Evolutionary conservation across 2,113 vertebrate species (phyloP), one percentile per base, ranked within the genome.

Genomic region (Elachura formosa): DNA sequence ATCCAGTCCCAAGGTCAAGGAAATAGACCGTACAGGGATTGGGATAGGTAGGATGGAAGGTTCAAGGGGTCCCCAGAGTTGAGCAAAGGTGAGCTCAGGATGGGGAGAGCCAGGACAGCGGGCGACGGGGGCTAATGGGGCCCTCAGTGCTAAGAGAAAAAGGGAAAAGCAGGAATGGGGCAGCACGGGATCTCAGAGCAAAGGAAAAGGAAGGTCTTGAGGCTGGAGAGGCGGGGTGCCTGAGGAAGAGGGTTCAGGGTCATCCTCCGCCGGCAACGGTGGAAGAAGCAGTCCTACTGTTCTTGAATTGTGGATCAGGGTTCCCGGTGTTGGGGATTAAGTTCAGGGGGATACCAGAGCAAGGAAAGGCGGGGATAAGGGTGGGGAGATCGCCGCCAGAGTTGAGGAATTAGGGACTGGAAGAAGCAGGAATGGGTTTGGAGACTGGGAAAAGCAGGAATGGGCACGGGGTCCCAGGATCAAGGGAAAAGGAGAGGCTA

Each of bases 341-440:
- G 14, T 56, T 38, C 14, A 11, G 14, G n/a, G 9, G 11, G 6
- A 4, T 48, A 10, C 29, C 8, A 74, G 4, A 15, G 34, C 74
- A n/a, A 74, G 34, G 69, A 48, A 55, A 40, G 14, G 12, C 2
- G 2, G 14, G 10, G 23, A 46, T 40, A 55, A 33, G 23, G n/a
- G 28, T 64, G n/a, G 10, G 41, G 12, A 48, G 59, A 55, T 6
- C 4, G 1, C 63, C 1, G 0, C 6, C 0, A 0, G 59, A n/a
- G 41, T 55, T 48, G 41, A 84, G 28, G 49, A 54, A 72, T n/a
- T 46, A 23, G 43, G 48, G 48, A 23, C 19, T n/a, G 36, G 23
- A 24, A 61, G 36, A 38, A 23, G 45, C 43, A 72, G 24, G 52
- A 58, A 61, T 38, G n/a, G 28, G 9, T 48, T 59, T 48, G 43